Evolutionary conservation across 2,888 invertebrate genomes (phyloP).

Genomic region (Baccha elongata): DNA sequence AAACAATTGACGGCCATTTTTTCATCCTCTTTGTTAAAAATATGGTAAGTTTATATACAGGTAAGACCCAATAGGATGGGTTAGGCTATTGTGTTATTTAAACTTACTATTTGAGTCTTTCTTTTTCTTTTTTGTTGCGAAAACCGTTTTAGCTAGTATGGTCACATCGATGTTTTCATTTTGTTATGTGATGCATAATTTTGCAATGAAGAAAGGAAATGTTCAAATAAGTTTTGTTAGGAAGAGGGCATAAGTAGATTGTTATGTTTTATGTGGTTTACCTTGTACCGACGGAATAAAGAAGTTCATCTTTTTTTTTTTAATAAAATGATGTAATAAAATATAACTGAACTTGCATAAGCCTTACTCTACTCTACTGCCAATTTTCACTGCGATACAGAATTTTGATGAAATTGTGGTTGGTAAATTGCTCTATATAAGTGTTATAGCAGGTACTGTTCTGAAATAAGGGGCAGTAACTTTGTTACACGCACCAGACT

Average conservation of each 20-base stretch:
- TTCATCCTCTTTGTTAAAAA: conserved; percentile 37
- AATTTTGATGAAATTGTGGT: too few species aligned
- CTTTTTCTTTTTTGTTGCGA: not conserved
- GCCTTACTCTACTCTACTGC: too few species aligned
- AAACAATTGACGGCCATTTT: conserved; percentile 67
- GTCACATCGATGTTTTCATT: conserved; percentile 2
- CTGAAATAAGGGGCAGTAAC: too few species aligned
- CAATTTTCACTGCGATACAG: too few species aligned
- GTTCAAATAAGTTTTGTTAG: not conserved
- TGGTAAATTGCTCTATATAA: too few species aligned
- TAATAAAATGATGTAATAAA: not conserved
- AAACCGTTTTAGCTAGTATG: conserved; percentile 37
- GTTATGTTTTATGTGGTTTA: conserved; percentile 31
- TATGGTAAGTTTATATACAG: conserved; percentile 47
- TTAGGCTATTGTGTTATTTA: conserved; percentile 23
- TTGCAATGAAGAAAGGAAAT: conserved; percentile 26
- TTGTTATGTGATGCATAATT: conserved; percentile 36
- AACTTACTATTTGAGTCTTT: conserved; percentile 1
- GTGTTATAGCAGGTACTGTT: too few species aligned
- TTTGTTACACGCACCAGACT: too few species aligned
- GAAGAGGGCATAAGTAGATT: too few species aligned
- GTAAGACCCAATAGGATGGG: conserved; percentile 18
- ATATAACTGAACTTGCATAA: not conserved
- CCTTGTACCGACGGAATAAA: conserved; percentile 33
- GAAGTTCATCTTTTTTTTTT: not conserved